Evolutionary conservation across 1,140 invertebrate genomes (phyloP).

Genomic region (Drosophila mayri): DNA sequence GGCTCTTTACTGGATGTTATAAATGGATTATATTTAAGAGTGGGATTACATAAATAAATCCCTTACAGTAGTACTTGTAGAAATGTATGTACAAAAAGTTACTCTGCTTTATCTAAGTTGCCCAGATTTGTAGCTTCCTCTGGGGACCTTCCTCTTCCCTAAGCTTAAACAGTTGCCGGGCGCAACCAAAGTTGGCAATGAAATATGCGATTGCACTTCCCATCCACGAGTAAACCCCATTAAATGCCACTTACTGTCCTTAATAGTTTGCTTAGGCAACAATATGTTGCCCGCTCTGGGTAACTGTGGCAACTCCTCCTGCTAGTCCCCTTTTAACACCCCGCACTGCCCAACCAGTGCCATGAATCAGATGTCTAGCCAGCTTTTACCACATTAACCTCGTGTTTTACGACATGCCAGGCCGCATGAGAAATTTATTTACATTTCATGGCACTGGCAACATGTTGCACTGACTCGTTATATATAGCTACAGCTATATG

Average conservation of each 20-base stretch:
- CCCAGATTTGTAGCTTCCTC: slow-evolving; percentile 28
- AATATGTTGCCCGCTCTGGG: slow-evolving; percentile 53
- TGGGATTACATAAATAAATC: neutral
- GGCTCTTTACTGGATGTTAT: too few species aligned
- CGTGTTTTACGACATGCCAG: slow-evolving; percentile 79
- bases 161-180: slow-evolving; percentile 5
- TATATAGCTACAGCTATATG: slow-evolving; percentile 21
- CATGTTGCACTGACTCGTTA: slow-evolving; percentile 71
- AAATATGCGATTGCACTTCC: slow-evolving; percentile 57
- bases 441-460: slow-evolving; percentile 78
- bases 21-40: neutral
- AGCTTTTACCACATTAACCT: slow-evolving; percentile 80
- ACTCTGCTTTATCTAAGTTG: slow-evolving; percentile 1
- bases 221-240: slow-evolving; percentile 56
- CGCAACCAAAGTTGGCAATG: slow-evolving; percentile 57
- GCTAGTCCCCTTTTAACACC: slow-evolving; percentile 2
- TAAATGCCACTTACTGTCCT: slow-evolving; percentile 77
- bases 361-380: slow-evolving; percentile 39
- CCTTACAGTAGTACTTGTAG: neutral
- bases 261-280: slow-evolving; percentile 77
- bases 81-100: slow-evolving; percentile 5
- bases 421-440: slow-evolving; percentile 82
- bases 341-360: neutral
- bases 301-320: neutral
- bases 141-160: neutral